phyloP scores from a whole-genome alignment of 2,797 vertebrate species.

The Liasis olivaceus region DNA sequence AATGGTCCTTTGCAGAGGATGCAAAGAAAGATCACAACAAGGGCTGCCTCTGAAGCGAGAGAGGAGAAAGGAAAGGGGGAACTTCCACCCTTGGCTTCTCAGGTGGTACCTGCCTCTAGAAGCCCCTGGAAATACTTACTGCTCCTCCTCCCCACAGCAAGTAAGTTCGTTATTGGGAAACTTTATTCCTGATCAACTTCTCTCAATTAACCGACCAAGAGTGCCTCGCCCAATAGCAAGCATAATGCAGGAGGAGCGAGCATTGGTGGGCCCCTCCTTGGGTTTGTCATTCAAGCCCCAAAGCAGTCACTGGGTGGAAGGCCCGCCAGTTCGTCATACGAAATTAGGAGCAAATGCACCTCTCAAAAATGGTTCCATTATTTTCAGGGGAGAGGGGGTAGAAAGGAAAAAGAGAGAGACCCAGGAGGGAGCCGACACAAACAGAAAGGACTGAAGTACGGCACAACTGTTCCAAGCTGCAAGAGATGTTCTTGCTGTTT shows the following conservation, averaged over 20 bases:
- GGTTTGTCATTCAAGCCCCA: neutral
- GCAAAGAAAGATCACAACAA: no score
- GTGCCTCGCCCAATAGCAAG: neutral
- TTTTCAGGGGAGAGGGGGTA: neutral
- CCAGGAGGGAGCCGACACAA: neutral
- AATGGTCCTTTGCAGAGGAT: neutral
- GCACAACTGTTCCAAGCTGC: neutral
- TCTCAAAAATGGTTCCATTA: neutral
- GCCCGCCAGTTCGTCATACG: neutral
- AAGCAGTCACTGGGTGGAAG: neutral
- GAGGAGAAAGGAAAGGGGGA: neutral
- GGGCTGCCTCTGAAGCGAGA: neutral
- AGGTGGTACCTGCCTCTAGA: no score
- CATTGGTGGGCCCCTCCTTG: neutral
- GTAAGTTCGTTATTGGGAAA: neutral
- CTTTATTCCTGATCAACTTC: neutral
- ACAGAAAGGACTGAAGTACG: neutral
- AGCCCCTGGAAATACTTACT: neutral
- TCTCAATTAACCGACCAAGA: no score
- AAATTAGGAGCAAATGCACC: neutral
- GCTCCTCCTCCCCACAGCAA: no score
- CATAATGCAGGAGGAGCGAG: neutral
- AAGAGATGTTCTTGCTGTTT: no score
- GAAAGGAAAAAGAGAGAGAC: neutral
- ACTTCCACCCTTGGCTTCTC: neutral